Evolutionary conservation across 2,797 vertebrate genomes (phyloP), one percentile per base, ranked within the genome.

Genomic region (Leptoclinus maculatus): DNA sequence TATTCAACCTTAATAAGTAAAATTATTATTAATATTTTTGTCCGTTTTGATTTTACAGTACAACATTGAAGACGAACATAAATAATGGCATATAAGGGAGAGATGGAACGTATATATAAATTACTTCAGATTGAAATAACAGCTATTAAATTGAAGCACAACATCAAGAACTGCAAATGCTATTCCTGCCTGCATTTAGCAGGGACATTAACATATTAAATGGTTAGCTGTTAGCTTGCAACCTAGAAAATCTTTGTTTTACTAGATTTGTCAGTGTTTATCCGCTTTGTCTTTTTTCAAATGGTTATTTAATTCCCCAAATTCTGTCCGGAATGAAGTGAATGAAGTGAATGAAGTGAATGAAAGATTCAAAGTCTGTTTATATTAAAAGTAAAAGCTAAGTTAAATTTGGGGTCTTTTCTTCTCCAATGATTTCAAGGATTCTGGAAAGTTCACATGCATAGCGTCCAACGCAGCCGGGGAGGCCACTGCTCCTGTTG

Each of bases 391-490:
- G 45, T 17, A 2, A 71, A 43, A 7, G 13, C 2, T 0, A 39
- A 5, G 19, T 49, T 47, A 32, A 47, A 67, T 49, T 27, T 39
- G 36, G 4, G 0, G 2, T 64, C 5, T 45, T 16, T 27, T 13
- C 36, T 23, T 54, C 21, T 13, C 13, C 1, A 0, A 6, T 73
- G 29, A 14, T 56, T 54, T 74, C 0, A 3, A 94, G 93, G 98
- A 99, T 3, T 96, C 96, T 0, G 98, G 98, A 0, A 94, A 92
- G 10, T 99, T 97, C 66, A 98, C 97, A 0, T 99, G 98, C 74
- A 98, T 99, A 1, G 97, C 97, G 0, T 98, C 98, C 0, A 99
- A 99, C 0, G 97, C 98, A 0, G 98, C 97, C 0, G 98, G 98
- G 0, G 98, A 98, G 65, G 96, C 97, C 4, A 98, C 97, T 0